A percentile compares a stretch with the other conserved stretches of the same genome.
phyloP scores from a whole-genome alignment of 2,797 vertebrate genomes.

The Coregonus suidteri region DNA sequence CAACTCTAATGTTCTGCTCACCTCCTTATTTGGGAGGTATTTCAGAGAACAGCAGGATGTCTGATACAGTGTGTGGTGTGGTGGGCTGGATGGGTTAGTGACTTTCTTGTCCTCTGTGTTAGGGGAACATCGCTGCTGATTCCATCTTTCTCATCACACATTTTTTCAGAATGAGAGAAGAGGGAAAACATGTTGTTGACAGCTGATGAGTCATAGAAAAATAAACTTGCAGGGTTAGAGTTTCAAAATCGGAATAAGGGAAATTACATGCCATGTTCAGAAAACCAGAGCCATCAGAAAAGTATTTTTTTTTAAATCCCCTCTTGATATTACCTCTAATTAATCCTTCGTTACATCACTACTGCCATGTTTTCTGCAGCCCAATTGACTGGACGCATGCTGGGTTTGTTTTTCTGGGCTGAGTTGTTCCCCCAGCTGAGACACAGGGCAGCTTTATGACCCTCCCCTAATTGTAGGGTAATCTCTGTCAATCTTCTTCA shows the following conservation, averaged over 20 bases:
- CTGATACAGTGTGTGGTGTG: neutral
- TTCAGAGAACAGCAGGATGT: neutral
- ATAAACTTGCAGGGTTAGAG: neutral
- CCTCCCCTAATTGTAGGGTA: too few relatives aligned
- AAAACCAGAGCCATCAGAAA: neutral
- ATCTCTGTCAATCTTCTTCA: too few relatives aligned
- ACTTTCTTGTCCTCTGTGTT: neutral
- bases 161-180: neutral
- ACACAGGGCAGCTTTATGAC: too few relatives aligned
- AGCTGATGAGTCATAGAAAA: neutral
- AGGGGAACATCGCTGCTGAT: too few relatives aligned
- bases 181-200: neutral
- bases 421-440: too few relatives aligned
- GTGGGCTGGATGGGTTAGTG: neutral
- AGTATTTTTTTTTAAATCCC: too few relatives aligned
- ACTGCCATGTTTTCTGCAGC: too few relatives aligned
- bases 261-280: neutral
- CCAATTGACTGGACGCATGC: too few relatives aligned
- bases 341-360: too few relatives aligned
- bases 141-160: neutral
- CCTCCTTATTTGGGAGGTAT: slow-evolving; percentile 2
- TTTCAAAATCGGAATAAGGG: neutral
- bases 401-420: too few relatives aligned
- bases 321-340: neutral
- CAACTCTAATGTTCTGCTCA: slow-evolving; percentile 39